Base-by-base conservation (phyloP, 2,888 invertebrate genomes). In the Agrotis ipsilon region DNA sequence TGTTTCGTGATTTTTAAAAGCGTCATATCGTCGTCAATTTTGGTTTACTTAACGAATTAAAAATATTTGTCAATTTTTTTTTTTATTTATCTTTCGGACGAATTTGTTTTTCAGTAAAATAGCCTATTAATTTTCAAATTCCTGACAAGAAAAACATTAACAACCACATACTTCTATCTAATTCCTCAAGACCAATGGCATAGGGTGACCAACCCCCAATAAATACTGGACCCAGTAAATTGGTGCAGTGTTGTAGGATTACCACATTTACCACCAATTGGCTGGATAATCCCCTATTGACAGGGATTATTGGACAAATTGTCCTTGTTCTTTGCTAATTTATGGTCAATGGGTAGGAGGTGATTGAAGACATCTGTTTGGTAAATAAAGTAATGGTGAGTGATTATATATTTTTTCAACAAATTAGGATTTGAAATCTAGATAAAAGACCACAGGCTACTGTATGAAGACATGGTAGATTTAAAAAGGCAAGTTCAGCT, bases 241-340 rank as follows among this genome's bases (percentile, higher is more conserved):
- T 75, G 82, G 68, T 76, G 69, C 83, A 88, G 84, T 91, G 87
- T 88, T 88, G 89, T 87, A 81, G 90, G 92, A 89, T 92, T 92
- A 92, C 82, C 80, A 72, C 72, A 91, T 88, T 92, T 92, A 92
- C 83, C 78, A 73, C 71, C 90, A 89, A 92, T 92, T 90, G 89
- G 87, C 64, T 58, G 85, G 88, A 89, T 92, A 91, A 92, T 92
- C 89, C 91, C 82, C 91, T 84, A 92, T 92, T 87, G 92, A 91
- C 92, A 89, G 86, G 90, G 92, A 90, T 92, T 92, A 89, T 72
- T 77, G 84, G 86, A 87, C 88, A 91, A 90, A 88, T 88, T 82
- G 88, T 84, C 80, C 83, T 76, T 78, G 75, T 75, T 84, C 78
- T 68, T 85, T 65, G 72, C 69, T 87, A 89, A 92, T 92, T 92